Percentiles rank a stretch among this genome's conserved stretches.
phyloP scores from a whole-genome alignment of 2,888 invertebrate species.

The Xestia ashworthii region DNA sequence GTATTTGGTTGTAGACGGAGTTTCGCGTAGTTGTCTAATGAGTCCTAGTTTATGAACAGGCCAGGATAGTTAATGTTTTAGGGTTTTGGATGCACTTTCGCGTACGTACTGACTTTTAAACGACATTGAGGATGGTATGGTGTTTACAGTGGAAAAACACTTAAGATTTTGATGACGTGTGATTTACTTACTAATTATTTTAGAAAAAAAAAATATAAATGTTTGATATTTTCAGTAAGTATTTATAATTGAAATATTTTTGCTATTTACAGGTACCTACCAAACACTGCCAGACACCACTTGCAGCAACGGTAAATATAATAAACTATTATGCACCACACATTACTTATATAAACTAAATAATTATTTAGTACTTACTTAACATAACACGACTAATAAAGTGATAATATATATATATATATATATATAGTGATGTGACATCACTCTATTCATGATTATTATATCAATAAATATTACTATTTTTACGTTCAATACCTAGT shows the following conservation, averaged over 20 bases:
- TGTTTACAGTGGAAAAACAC: background rate
- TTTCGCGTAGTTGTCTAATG: conserved; percentile 41
- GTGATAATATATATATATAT: too few relatives aligned
- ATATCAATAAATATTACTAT: background rate
- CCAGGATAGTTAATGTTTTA: conserved; percentile 35
- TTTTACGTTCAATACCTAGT: background rate
- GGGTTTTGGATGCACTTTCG: conserved; percentile 36
- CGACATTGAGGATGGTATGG: background rate
- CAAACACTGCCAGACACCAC: conserved; percentile 67
- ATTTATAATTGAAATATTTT: conserved; percentile 5
- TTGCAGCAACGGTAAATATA: conserved; percentile 82
- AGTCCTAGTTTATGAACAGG: conserved; percentile 51
- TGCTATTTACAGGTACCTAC: conserved; percentile 72
- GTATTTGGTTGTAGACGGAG: conserved; percentile 40
- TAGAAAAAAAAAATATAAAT: background rate
- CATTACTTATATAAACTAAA: conserved; percentile 1
- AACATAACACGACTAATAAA: conserved; percentile 26
- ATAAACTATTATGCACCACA: conserved; percentile 10
- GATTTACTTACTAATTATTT: background rate
- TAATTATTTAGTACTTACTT: conserved; percentile 9
- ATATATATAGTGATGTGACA: conserved; percentile 22
- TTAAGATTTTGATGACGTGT: background rate
- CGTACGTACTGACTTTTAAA: background rate
- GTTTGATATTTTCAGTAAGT: background rate
- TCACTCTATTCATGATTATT: conserved; percentile 1